Evolutionary conservation across 2,888 invertebrate genomes (phyloP).

Genomic region (Pristionchus arcanus): DNA sequence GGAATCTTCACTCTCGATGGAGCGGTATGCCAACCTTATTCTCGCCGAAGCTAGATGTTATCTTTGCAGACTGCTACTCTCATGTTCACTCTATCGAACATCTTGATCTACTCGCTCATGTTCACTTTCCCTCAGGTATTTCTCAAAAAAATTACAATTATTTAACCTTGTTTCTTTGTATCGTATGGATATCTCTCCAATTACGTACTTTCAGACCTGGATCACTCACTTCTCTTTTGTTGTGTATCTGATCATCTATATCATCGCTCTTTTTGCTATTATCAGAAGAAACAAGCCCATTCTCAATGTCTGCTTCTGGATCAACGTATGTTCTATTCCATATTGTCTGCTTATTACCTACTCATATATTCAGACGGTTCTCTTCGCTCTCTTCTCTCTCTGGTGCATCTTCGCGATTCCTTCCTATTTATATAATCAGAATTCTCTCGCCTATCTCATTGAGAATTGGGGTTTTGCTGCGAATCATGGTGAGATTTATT

Average conservation of each 20-base stretch:
- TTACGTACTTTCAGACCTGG: neutral
- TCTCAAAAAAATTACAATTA: too few relatives aligned
- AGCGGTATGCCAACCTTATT: neutral
- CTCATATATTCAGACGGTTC: neutral
- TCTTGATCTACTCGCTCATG: neutral
- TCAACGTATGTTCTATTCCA: neutral
- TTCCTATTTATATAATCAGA: neutral
- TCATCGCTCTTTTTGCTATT: neutral
- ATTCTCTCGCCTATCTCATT: neutral
- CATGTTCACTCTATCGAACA: neutral
- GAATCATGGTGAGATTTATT: neutral
- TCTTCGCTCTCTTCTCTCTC: neutral
- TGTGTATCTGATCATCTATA: neutral
- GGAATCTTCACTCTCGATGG: conserved; percentile 14
- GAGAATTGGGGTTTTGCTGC: too few relatives aligned
- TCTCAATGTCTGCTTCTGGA: conserved; percentile 14
- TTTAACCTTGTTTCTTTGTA: too few relatives aligned
- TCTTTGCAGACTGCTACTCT: neutral
- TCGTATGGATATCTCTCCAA: neutral
- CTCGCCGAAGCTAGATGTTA: neutral
- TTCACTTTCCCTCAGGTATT: neutral
- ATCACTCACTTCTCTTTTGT: neutral
- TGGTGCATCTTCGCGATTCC: neutral
- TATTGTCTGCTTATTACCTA: neutral
- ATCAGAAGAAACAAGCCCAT: neutral